Conservation (phyloP, 2,888 invertebrate species). For the Sminthurides aquaticus region DNA sequence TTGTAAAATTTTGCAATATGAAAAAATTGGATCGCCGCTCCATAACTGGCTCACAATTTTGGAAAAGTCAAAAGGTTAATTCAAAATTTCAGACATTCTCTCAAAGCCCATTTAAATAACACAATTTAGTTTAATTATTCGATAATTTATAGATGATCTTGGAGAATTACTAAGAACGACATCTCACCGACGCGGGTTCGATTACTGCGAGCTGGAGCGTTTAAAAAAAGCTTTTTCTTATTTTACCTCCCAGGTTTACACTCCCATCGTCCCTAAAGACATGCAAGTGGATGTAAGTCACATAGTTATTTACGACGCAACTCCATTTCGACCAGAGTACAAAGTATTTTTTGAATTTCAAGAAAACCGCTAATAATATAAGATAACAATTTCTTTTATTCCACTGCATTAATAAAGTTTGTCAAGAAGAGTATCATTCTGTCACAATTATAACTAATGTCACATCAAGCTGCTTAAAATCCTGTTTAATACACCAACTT, state of each 20-base stretch:
- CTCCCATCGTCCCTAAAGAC: conserved; percentile 12
- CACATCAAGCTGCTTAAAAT: too few relatives aligned
- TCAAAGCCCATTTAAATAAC: background rate
- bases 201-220: conserved; percentile 7
- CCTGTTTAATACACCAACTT: background rate
- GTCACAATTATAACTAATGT: too few relatives aligned
- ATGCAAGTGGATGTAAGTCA: conserved; percentile 16
- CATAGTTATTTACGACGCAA: conserved; percentile 9
- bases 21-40: conserved; percentile 14
- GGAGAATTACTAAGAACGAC: conserved; percentile 12
- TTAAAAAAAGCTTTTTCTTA: conserved; percentile 18
- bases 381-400: background rate
- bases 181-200: conserved; percentile 9
- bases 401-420: background rate
- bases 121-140: too few relatives aligned
- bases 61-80: conserved; percentile 9
- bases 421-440: too few relatives aligned
- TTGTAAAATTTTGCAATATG: conserved; percentile 8
- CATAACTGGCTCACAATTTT: conserved; percentile 4
- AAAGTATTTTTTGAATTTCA: conserved; percentile 20
- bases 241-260: conserved; percentile 8
- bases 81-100: background rate
- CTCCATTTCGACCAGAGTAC: conserved; percentile 12
- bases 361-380: background rate
- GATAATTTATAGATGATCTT: conserved; percentile 15